Conservation (phyloP, 2,888 invertebrate genomes). For the Poecilobothrus nobilitatus region DNA sequence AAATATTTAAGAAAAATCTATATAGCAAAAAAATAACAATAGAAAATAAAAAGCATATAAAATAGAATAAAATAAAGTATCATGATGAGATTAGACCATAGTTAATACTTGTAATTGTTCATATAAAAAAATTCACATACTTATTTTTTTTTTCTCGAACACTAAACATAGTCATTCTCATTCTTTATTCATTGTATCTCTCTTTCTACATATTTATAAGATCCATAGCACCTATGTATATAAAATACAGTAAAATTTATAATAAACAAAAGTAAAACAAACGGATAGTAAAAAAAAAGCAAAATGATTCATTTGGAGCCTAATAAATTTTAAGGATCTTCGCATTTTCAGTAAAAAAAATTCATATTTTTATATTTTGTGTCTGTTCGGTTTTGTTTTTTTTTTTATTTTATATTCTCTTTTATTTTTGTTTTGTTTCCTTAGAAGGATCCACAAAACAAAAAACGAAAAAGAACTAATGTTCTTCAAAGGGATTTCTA, state of each 20-base stretch:
- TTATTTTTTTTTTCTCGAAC: too few relatives aligned
- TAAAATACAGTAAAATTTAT: neutral
- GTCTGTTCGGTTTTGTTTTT: neutral
- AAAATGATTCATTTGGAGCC: slow-evolving; percentile 6
- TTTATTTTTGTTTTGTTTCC: too few relatives aligned
- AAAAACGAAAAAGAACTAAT: too few relatives aligned
- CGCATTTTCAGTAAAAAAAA: neutral
- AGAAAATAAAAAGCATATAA: too few relatives aligned
- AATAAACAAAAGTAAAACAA: neutral
- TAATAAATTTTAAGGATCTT: slow-evolving; percentile 1
- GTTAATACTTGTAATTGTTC: neutral
- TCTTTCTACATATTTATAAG: neutral
- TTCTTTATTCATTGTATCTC: neutral
- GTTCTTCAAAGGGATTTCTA: too few relatives aligned
- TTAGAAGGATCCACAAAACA: too few relatives aligned
- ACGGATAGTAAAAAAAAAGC: neutral
- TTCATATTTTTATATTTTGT: neutral
- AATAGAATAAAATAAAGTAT: neutral
- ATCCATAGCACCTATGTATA: neutral
- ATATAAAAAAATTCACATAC: too few relatives aligned
- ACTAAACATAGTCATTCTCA: too few relatives aligned
- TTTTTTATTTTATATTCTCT: neutral
- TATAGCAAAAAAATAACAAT: too few relatives aligned
- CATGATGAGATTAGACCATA: neutral
- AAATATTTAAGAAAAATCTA: too few relatives aligned